Conservation (phyloP, 2,113 vertebrate species). For the Dolichotis patagonum region DNA sequence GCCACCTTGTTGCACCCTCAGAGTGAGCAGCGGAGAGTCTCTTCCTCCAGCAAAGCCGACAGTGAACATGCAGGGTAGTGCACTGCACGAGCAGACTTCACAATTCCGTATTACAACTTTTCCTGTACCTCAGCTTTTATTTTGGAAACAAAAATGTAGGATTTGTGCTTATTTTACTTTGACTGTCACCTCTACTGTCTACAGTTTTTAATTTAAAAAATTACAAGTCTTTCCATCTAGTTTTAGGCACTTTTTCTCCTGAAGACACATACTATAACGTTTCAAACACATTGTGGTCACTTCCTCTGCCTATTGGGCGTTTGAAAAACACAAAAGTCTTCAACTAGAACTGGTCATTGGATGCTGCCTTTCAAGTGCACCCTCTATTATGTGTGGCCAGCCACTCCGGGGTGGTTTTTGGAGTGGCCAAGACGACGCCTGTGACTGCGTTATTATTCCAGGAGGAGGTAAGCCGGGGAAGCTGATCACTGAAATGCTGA, state of each 20-base stretch:
- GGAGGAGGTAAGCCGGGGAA: slow-evolving; percentile 66
- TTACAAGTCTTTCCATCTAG: slow-evolving; percentile 72
- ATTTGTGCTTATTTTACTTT: slow-evolving; percentile 70
- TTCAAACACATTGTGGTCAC: slow-evolving; percentile 79
- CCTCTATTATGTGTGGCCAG: slow-evolving; percentile 73
- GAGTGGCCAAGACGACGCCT: slow-evolving; percentile 57
- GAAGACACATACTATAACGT: slow-evolving; percentile 71
- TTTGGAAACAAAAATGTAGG: slow-evolving; percentile 68
- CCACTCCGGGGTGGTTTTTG: slow-evolving; percentile 72
- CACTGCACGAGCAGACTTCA: neutral
- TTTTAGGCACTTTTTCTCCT: slow-evolving; percentile 74
- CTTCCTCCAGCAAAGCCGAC: neutral
- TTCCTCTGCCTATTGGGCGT: slow-evolving; percentile 66
- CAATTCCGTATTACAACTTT: slow-evolving; percentile 56
- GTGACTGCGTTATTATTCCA: slow-evolving; percentile 70
- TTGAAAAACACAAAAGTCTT: slow-evolving; percentile 68
- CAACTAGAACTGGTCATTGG: slow-evolving; percentile 64
- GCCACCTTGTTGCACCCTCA: neutral
- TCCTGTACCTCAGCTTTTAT: slow-evolving; percentile 53
- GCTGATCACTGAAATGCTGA: slow-evolving; percentile 17
- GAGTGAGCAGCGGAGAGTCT: neutral
- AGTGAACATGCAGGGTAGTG: neutral
- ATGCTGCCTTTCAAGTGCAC: slow-evolving; percentile 51
- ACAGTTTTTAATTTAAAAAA: slow-evolving; percentile 82
- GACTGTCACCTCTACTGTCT: slow-evolving; percentile 68